Evolutionary conservation across 2,113 vertebrate species (phyloP), one percentile per base, ranked within the genome.

Genomic region (Suricata suricatta): DNA sequence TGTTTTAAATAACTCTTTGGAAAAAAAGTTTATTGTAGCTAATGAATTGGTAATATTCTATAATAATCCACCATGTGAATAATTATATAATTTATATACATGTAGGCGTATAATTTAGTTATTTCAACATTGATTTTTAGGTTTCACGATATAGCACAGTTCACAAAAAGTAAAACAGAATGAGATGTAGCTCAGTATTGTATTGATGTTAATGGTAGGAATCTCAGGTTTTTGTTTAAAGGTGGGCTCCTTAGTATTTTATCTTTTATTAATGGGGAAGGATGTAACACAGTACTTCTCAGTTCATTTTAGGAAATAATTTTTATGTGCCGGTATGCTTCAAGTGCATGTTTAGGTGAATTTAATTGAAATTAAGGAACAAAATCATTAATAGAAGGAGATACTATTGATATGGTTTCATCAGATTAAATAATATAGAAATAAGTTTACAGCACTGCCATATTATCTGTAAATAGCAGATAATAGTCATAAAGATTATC

Each of bases 1-100:
- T 98, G 97, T 98, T 98, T 98, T 96, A 98, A 98, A 96, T 83
- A 74, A 95, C 94, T 97, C 95, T 96, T 96, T 71, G 90, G 52
- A 81, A 98, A 98, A 98, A 92, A 98, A 98, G 96, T 98, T 98
- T 98, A 97, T 96, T 96, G 44, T 93, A 93, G 82, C 77, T 81
- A 95, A 92, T 94, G 54, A 92, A 88, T 97, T 95, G 93, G 88
- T 98, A 98, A 98, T 96, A 98, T 57, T 90, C 93, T 95, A 44
- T 96, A 98, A 98, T 6, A 11, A 94, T 97, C 87, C 52, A 96
- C 88, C 71, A 97, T 88, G 88, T 95, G 98, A 98, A 94, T 71
- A 97, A 97, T 96, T 90, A 98, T 14, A 96, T 97, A 98, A 98
- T 98, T 98, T 95, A 83, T 93, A 96, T 97, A 98, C 95, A 71